Evolutionary conservation across 2,888 invertebrate species (phyloP).

Genomic region (Pollenia labialis): DNA sequence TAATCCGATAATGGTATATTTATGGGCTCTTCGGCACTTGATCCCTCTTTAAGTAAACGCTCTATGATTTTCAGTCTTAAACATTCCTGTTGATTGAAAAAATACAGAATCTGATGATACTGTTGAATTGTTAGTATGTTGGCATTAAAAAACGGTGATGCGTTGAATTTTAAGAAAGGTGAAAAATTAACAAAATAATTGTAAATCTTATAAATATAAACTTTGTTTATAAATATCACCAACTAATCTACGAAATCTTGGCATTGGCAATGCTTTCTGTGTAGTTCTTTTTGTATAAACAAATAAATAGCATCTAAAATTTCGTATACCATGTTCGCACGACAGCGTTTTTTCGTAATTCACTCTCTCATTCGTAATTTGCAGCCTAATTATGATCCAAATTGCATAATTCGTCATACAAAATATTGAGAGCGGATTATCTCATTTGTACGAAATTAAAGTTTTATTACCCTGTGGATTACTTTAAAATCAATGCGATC

Average conservation of each 20-base stretch:
- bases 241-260: not conserved
- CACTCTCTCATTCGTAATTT: too few relatives aligned
- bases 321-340: too few relatives aligned
- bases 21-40: constrained; percentile 94
- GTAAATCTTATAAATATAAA: not conserved
- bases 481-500: too few relatives aligned
- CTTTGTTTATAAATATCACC: not conserved
- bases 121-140: constrained; percentile 63
- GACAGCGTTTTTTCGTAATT: too few relatives aligned
- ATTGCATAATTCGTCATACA: too few relatives aligned
- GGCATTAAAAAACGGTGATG: constrained; percentile 26
- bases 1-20: constrained; percentile 94
- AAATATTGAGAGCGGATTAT: too few relatives aligned
- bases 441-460: too few relatives aligned
- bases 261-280: too few relatives aligned
- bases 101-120: constrained; percentile 68
- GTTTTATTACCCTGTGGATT: too few relatives aligned
- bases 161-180: constrained; percentile 17
- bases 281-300: too few relatives aligned
- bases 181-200: not conserved
- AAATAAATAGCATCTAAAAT: too few relatives aligned
- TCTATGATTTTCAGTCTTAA: constrained; percentile 92
- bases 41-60: constrained; percentile 91
- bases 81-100: constrained; percentile 86
- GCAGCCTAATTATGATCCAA: too few relatives aligned